Conservation (phyloP, 2,888 invertebrate genomes). For the Scaptomyza cyrtandrae region DNA sequence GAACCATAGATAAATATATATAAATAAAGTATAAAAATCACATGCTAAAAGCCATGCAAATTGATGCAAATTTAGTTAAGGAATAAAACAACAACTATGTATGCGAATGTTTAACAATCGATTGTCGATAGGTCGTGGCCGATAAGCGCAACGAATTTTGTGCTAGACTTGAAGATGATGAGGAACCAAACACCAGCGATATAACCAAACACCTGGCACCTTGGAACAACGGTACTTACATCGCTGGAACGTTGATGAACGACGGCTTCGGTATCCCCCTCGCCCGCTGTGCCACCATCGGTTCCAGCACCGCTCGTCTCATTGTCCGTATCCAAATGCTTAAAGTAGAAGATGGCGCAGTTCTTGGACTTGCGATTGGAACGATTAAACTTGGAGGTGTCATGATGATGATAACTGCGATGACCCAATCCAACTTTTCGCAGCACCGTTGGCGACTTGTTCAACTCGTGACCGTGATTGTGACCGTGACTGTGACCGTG, state of each 20-base stretch:
- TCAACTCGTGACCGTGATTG: conserved; percentile 55
- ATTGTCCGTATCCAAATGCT: conserved; percentile 94
- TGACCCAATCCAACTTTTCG: conserved; percentile 82
- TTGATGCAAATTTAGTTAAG: conserved; percentile 28
- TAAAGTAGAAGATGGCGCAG: conserved; percentile 93
- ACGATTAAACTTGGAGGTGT: conserved; percentile 88
- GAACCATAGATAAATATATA: not conserved
- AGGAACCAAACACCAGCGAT: not conserved
- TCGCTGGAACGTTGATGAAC: conserved; percentile 69
- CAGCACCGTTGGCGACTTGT: conserved; percentile 80
- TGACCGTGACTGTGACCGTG: conserved; percentile 38
- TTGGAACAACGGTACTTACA: conserved; percentile 78
- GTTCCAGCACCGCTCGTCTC: conserved; percentile 86
- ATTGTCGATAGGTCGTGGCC: conserved; percentile 38
- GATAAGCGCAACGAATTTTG: conserved; percentile 43
- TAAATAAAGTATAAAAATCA: not conserved
- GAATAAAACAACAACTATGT: not conserved
- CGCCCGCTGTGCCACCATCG: conserved; percentile 60
- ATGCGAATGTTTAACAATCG: conserved; percentile 21
- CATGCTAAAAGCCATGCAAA: conserved; percentile 49
- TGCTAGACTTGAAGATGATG: not conserved
- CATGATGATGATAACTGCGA: conserved; percentile 83
- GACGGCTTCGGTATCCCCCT: conserved; percentile 47
- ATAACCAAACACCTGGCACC: conserved; percentile 20
- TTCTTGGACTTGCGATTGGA: conserved; percentile 92